Evolutionary conservation across 2,113 vertebrate species (phyloP), one percentile per base, ranked within the genome.

Genomic region (Nymphicus hollandicus): DNA sequence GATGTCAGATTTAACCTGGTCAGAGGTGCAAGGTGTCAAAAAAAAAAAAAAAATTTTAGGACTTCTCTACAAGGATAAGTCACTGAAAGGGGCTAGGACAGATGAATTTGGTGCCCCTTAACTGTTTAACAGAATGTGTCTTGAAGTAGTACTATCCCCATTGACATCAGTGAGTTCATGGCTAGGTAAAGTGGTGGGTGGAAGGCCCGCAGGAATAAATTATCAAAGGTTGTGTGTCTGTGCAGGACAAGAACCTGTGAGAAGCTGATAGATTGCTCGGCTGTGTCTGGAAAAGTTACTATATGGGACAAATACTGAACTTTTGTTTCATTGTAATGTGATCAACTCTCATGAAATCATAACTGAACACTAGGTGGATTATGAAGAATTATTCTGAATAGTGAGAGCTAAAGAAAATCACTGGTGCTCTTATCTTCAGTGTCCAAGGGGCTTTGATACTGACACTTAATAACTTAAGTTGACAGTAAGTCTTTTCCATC

Each of bases 251-350:
- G 47, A 81, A 81, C 58, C 46, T 63, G 13, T 46, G 58, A 83
- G 74, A 89, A 85, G 49, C 31, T 95, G 66, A 60, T 27, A 79
- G 69, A 52, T 83, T 72, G 47, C 56, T 91, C 47, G 31, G 20
- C 81, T 93, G 12, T 87, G 52, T 33, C 66, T 93, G 56, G 70
- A 82, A 68, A 71, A 76, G 61, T 70, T 81, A 35, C 73, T 68
- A 0, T 39, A 27, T 61, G 56, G 49, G 39, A 65, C 81, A 89
- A 83, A 87, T 89, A 81, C 31, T 63, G 50, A 81, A 61, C 72
- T 94, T 80, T 83, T 94, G 55, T 83, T 95, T 93, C 50, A 15
- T 43, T 90, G 91, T 86, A 92, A 94, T 5, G 4, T 63, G 88
- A 90, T 93, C 68, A 80, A 11, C 61, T 81, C 46, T 72, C 12